A percentile compares a stretch with the other conserved stretches of the same genome.
phyloP scores from a whole-genome alignment of 2,797 vertebrate species.

The Neosalanx taihuensis region DNA sequence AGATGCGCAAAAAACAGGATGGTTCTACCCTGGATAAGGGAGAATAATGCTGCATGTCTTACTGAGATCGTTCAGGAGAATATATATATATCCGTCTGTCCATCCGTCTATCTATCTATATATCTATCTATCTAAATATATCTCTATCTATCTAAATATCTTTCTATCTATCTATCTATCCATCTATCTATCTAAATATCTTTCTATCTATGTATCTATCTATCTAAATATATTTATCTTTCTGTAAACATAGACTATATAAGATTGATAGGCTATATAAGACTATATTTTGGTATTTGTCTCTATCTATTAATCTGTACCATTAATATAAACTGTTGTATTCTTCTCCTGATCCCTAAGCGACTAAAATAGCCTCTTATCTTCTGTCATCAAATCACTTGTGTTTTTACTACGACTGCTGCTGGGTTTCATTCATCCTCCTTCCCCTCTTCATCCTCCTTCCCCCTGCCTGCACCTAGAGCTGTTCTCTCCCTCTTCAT shows the following conservation, averaged over 20 bases:
- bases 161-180: constrained; percentile 42
- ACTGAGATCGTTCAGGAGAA: constrained; percentile 31
- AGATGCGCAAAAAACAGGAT: constrained; percentile 67
- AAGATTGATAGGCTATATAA: too few species aligned
- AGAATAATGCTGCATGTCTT: constrained; percentile 56
- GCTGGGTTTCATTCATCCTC: constrained; percentile 83
- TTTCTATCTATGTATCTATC: constrained; percentile 40
- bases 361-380: constrained; percentile 37
- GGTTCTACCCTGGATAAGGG: constrained; percentile 57
- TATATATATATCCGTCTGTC: constrained; percentile 8
- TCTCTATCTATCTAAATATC: constrained; percentile 43
- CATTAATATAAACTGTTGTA: constrained; percentile 51
- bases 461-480: constrained; percentile 42
- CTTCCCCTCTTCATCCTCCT: constrained; percentile 41
- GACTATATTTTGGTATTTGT: constrained; percentile 38
- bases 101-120: constrained; percentile 13
- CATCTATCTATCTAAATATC: constrained; percentile 43
- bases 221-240: constrained; percentile 31
- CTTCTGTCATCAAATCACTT: constrained; percentile 75
- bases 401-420: constrained; percentile 80
- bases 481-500: constrained; percentile 52
- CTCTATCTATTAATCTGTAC: constrained; percentile 30
- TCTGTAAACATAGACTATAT: constrained; percentile 24
- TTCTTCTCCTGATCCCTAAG: constrained; percentile 61
- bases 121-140: constrained; percentile 35